Base-by-base conservation (phyloP, 1,140 invertebrate species). In the Trypoxylus dichotomus region DNA sequence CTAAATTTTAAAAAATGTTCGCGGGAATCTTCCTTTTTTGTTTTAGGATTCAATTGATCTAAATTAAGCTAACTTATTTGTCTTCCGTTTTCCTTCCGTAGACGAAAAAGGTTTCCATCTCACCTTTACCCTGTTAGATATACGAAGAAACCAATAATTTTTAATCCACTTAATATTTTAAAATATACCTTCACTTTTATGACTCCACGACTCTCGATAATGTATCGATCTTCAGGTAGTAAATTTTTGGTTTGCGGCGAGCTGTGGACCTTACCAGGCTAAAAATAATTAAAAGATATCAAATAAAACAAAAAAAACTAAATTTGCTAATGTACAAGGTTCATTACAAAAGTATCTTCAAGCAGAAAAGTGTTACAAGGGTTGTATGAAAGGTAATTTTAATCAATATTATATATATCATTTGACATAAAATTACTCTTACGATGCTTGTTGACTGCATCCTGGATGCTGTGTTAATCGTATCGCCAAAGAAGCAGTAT, bases 401-500 rank as follows among this genome's bases (percentile, higher is more conserved):
- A n/a, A n/a, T n/a, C n/a, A n/a, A n/a, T n/a, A n/a, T n/a, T n/a
- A n/a, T 29, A 0, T 25, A n/a, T 29, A 73, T 76, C 43, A 63
- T 32, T 47, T 47, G 41, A 42, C 5, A 42, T 42, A 5, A 6
- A 11, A 24, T 11, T 43, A 47, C 47, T 81, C 84, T 82, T 87
- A 94, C 93, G 87, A 90, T 83, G 80, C 92, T 91, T 7, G 92
- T 91, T 1, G 94, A 93, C 82, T 95, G 94, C 94, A 97, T 96
- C 77, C 95, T 89, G 1, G 94, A 94, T 5, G 94, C 94, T 0
- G 93, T 95, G 82, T 96, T 96, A 8, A 95, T 93, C 1, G 95
- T 96, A 84, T 97, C 96, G 0, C 96, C 96, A 79, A 95, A 95
- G 3, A 95, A 90, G 79, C 94, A 95, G 84, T 95, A 95, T 78